Conservation (phyloP, 2,797 vertebrate genomes). For the Leptodactylus fallax region DNA sequence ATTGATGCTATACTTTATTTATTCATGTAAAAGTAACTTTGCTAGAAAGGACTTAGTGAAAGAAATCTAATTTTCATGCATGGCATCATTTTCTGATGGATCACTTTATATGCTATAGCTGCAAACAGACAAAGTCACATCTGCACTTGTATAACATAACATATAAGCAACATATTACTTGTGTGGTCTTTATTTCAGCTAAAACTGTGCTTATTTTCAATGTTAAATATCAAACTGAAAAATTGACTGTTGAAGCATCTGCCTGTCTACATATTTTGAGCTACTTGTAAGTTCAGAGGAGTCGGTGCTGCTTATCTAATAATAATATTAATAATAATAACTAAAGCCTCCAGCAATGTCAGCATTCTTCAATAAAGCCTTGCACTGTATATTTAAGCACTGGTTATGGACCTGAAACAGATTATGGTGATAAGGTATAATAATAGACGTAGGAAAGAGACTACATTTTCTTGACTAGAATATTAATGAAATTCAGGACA, state of each 20-base stretch:
- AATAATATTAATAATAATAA: constrained; percentile 52
- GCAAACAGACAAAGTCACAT: constrained; percentile 2
- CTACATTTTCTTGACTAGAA: constrained; percentile 31
- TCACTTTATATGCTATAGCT: constrained; percentile 28
- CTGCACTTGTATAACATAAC: not conserved
- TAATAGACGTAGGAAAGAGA: constrained; percentile 40
- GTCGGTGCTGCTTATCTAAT: constrained; percentile 42
- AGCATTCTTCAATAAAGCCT: constrained; percentile 45
- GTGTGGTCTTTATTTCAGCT: not conserved
- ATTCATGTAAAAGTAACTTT: constrained; percentile 40
- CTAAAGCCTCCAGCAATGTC: constrained; percentile 44
- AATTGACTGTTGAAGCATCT: constrained; percentile 11
- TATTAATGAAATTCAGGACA: constrained; percentile 26
- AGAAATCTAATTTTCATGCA: constrained; percentile 39
- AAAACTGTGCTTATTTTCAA: constrained; percentile 12
- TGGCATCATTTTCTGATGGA: constrained; percentile 41
- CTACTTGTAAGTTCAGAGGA: constrained; percentile 39
- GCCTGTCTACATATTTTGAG: not conserved
- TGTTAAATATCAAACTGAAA: constrained; percentile 16
- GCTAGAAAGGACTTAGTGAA: constrained; percentile 7
- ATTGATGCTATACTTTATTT: constrained; percentile 41
- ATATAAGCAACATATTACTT: constrained; percentile 19
- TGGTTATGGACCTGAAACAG: constrained; percentile 54
- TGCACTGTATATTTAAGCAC: constrained; percentile 44
- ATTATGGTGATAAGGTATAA: constrained; percentile 56